Base-by-base conservation (phyloP, 2,888 invertebrate species). In the Trachelus troglodyta region DNA sequence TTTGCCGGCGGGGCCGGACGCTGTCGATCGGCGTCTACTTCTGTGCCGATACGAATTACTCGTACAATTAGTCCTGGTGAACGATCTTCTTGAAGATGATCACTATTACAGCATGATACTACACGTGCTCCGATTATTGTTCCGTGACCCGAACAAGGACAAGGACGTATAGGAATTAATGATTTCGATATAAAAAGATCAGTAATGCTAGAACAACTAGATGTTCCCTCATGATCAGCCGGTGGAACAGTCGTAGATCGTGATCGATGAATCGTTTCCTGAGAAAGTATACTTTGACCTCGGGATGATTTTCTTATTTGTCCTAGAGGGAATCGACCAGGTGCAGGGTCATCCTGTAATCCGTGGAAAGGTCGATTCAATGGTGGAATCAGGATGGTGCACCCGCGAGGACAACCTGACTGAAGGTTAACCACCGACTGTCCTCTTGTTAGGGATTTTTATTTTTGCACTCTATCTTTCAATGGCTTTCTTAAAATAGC, bases 391-490 rank as follows among this genome's bases (percentile, higher is more conserved):
- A 56, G 23, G 56, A 56, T 56, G 56, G 0, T 9, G 56, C 56
- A 56, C 56, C 56, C 56, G 23, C 56, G 9, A 56, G 56, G 23
- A 56, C 6, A 56, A 23, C 23, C 23, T 56, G 56, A 71, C 73
- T 77, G 85, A 87, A 87, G 86, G 86, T 88, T 84, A 83, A 79
- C 83, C 74, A 79, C 77, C 82, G 79, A 85, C 80, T 83, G 85
- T 83, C 86, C 84, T 85, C 83, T 75, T 34, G 76, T 74, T 73
- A 75, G 9, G 23, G 2, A 56, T 56, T 56, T 56, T 23, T 56
- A 56, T 56, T 56, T 56, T 23, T 56, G n/a, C 2, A 23, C 23
- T 23, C 23, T 23, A 23, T 9, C 23, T 56, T 56, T 56, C 40
- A 2, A 23, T 56, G 56, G 9, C 23, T 56, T 23, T 56, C 56